phyloP scores from a whole-genome alignment of 2,888 invertebrate species.

The Pyrrhia umbra region DNA sequence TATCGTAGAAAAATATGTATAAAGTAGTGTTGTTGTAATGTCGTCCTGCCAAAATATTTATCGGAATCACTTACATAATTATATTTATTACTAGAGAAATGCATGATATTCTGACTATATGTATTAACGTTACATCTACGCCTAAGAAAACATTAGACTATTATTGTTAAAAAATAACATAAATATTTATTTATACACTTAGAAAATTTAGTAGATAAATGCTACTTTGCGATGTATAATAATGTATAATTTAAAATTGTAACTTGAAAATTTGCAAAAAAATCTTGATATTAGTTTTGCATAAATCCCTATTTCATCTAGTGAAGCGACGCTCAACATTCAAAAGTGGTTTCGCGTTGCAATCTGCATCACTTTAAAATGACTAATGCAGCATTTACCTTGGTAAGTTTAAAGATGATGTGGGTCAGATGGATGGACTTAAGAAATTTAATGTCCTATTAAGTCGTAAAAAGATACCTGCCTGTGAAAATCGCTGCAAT shows the following conservation, averaged over 20 bases:
- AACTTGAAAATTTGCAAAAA: slow-evolving; percentile 13
- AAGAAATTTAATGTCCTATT: too few relatives aligned
- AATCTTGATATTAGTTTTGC: slow-evolving; percentile 4
- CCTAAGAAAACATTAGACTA: slow-evolving; percentile 30
- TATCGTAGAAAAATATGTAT: slow-evolving; percentile 52
- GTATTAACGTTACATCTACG: slow-evolving; percentile 17
- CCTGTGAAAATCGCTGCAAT: too few relatives aligned
- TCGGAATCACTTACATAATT: slow-evolving; percentile 20
- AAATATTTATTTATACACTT: slow-evolving; percentile 61
- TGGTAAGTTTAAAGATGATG: too few relatives aligned
- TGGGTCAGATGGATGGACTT: too few relatives aligned
- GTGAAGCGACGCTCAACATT: slow-evolving; percentile 3
- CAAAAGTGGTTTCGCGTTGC: too few relatives aligned
- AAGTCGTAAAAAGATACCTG: too few relatives aligned
- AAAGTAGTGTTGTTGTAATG: slow-evolving; percentile 62
- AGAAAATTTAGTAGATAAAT: slow-evolving; percentile 30
- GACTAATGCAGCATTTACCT: too few relatives aligned
- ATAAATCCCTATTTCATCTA: too few relatives aligned
- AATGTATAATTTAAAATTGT: slow-evolving; percentile 12
- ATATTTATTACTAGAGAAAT: slow-evolving; percentile 25
- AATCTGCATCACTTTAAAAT: too few relatives aligned
- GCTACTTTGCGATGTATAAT: slow-evolving; percentile 39
- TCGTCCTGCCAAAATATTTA: slow-evolving; percentile 61
- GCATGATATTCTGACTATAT: slow-evolving; percentile 20
- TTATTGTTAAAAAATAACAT: slow-evolving; percentile 45